A percentile compares a stretch with the other conserved stretches of the same genome.
These are phyloP conservation scores for Drosophila imparisetae DNA, from an alignment of 2,888 invertebrate genomes.

Conservation along the genomic window DNA sequence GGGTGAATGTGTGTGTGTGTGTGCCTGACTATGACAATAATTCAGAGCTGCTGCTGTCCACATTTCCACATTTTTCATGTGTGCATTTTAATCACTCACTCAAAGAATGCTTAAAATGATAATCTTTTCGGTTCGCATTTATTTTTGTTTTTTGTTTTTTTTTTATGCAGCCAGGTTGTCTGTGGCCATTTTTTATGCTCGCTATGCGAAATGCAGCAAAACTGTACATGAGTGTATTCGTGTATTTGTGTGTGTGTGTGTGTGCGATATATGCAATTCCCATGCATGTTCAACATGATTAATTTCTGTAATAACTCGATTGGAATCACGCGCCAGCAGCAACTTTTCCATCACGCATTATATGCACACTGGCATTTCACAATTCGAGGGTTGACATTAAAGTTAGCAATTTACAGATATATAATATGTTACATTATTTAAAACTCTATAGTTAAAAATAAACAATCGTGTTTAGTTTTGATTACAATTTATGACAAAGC, in stretches of 20 bases:
- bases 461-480: no score
- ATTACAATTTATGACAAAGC: background rate
- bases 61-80: slow-evolving; percentile 52
- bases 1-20: background rate
- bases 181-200: slow-evolving; percentile 57
- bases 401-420: background rate
- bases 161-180: slow-evolving; percentile 41
- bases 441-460: background rate
- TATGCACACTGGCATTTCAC: slow-evolving; percentile 42
- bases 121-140: slow-evolving; percentile 66
- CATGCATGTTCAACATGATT: slow-evolving; percentile 81
- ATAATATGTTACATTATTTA: background rate
- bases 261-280: slow-evolving; percentile 71
- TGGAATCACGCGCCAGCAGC: slow-evolving; percentile 82
- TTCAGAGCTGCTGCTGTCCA: slow-evolving; percentile 25
- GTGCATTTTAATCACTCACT: slow-evolving; percentile 76
- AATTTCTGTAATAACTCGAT: slow-evolving; percentile 81
- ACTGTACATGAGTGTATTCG: slow-evolving; percentile 23
- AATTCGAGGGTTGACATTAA: slow-evolving; percentile 22
- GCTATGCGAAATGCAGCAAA: slow-evolving; percentile 37
- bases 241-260: slow-evolving; percentile 14
- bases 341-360: slow-evolving; percentile 79
- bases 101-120: slow-evolving; percentile 78
- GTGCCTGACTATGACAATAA: slow-evolving; percentile 42
- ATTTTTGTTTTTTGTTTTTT: slow-evolving; percentile 26